Evolutionary conservation across 1,140 invertebrate species (phyloP).

Genomic region (Drosophila littoralis): DNA sequence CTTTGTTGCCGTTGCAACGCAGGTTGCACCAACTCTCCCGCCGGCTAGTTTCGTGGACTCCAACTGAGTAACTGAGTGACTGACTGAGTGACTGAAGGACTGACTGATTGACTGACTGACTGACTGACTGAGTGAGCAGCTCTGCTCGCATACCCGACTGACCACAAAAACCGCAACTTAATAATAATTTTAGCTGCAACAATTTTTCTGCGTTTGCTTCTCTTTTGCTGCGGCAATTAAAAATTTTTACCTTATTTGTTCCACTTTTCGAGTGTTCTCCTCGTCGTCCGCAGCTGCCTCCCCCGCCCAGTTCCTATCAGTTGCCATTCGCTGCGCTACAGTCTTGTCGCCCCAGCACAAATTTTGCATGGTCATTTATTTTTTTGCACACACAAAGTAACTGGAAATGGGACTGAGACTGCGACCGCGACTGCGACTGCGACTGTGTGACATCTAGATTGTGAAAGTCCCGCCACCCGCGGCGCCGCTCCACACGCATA

Average conservation of each 20-base stretch:
- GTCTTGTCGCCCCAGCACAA: constrained; percentile 45
- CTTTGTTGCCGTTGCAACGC: constrained; percentile 29
- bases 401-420: background rate
- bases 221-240: constrained; percentile 73
- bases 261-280: constrained; percentile 56
- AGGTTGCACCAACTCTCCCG: background rate
- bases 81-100: background rate
- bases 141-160: background rate
- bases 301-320: constrained; percentile 21
- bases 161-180: constrained; percentile 68
- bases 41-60: background rate
- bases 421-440: background rate
- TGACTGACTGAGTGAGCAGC: background rate
- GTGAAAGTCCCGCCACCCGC: constrained; percentile 5
- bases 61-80: background rate
- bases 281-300: constrained; percentile 4
- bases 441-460: constrained; percentile 51
- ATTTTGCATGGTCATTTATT: constrained; percentile 79
- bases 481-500: constrained; percentile 34
- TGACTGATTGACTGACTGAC: background rate
- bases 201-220: constrained; percentile 45
- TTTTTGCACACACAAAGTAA: constrained; percentile 42
- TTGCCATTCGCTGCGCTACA: constrained; percentile 39
- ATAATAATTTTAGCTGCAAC: constrained; percentile 73
- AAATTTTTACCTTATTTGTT: constrained; percentile 82